phyloP scores from a whole-genome alignment of 1,140 invertebrate genomes.

The Littorina saxatilis region DNA sequence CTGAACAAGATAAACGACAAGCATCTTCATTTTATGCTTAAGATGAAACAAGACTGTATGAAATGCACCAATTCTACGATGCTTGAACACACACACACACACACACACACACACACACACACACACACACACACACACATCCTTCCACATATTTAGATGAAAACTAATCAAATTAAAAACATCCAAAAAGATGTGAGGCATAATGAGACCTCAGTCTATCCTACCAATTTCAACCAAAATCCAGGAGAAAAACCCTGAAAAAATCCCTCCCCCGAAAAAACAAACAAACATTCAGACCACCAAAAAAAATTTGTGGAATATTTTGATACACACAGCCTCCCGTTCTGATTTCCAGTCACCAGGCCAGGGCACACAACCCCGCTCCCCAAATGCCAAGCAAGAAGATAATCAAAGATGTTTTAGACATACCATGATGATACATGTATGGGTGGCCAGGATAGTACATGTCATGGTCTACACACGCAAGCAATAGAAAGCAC shows the following conservation, averaged over 20 bases:
- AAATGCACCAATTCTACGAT: too few relatives aligned
- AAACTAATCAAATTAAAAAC: not conserved
- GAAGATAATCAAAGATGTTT: not conserved
- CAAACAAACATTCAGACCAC: not conserved
- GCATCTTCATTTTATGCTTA: too few relatives aligned
- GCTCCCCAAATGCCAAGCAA: not conserved
- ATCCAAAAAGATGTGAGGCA: too few relatives aligned
- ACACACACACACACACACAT: too few relatives aligned
- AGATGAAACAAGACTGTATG: too few relatives aligned
- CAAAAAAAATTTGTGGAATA: not conserved
- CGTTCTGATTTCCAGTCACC: slow-evolving; percentile 2
- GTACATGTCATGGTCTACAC: slow-evolving; percentile 35
- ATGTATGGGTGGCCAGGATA: slow-evolving; percentile 36
- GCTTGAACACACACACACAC: not conserved
- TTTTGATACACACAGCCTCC: not conserved
- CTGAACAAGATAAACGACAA: too few relatives aligned
- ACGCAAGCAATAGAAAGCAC: slow-evolving; percentile 32
- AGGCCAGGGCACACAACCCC: not conserved
- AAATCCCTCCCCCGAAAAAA: not conserved
- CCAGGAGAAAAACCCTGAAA: not conserved
- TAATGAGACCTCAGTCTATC: too few relatives aligned
- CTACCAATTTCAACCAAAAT: too few relatives aligned
- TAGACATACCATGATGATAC: slow-evolving; percentile 37
- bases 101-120: slow-evolving; percentile 9
- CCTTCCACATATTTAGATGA: too few relatives aligned